Percentiles rank a stretch among this genome's conserved stretches.
phyloP scores from a whole-genome alignment of 1,140 invertebrate genomes.

The Watersipora subatra region DNA sequence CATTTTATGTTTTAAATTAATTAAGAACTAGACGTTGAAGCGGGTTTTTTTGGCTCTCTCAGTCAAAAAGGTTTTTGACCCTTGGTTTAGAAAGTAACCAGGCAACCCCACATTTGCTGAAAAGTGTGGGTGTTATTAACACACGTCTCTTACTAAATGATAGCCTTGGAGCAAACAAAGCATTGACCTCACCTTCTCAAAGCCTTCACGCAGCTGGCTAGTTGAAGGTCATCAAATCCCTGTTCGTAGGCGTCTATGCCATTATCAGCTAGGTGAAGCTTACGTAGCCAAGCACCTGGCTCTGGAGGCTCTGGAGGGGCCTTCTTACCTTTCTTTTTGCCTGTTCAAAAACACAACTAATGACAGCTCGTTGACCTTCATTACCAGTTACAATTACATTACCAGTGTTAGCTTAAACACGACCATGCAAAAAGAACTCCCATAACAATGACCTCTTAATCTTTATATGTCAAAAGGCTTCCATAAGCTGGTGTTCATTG shows the following conservation, averaged over 20 bases:
- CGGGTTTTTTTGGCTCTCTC: no score
- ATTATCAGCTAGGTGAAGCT: constrained; percentile 38
- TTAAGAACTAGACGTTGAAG: no score
- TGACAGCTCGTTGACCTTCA: constrained; percentile 1
- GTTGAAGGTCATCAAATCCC: constrained; percentile 22
- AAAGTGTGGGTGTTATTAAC: no score
- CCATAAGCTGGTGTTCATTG: background rate
- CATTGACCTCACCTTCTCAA: constrained; percentile 26
- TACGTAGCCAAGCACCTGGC: constrained; percentile 35
- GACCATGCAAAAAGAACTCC: no score
- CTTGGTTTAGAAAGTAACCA: no score
- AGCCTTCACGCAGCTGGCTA: constrained; percentile 26
- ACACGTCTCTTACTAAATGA: background rate
- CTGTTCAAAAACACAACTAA: background rate
- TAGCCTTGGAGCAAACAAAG: no score
- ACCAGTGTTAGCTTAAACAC: background rate
- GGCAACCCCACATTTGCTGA: no score
- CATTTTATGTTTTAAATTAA: no score
- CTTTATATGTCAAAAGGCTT: background rate
- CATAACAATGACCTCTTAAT: background rate
- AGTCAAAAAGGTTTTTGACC: no score
- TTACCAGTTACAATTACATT: background rate
- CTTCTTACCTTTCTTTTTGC: constrained; percentile 32
- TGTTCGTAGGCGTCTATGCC: constrained; percentile 29
- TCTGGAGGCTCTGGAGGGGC: constrained; percentile 23